Base-by-base conservation (phyloP, 2,113 vertebrate genomes). In the Acrocephalus arundinaceus region DNA sequence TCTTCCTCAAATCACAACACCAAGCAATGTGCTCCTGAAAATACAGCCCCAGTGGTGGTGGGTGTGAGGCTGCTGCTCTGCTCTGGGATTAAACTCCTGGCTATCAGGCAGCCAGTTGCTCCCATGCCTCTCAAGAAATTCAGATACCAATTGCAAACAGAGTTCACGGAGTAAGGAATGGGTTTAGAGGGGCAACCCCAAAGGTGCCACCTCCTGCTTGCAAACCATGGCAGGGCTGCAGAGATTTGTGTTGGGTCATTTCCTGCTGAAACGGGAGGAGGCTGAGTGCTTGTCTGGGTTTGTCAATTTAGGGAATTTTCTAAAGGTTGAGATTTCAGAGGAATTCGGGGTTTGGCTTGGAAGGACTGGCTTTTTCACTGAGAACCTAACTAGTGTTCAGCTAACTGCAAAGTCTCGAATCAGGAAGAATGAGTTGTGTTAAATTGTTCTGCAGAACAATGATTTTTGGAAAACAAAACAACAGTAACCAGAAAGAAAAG, bases 381-480 rank as follows among this genome's bases (percentile, higher is more conserved):
- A 77, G 63, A 70, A 62, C 20, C 6, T 31, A 43, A 51, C 70
- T 57, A 33, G 30, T 52, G 9, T 4, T 3, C 62, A 70, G 41
- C 81, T 58, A 37, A 63, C 58, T 83, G 48, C 57, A 33, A 78
- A 92, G 58, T 72, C 92, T 78, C 24, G 10, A 81, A 84, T 78
- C 5, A 2, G 68, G 81, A 87, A 75, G 85, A 87, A 78, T 39
- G 33, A 0, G 0, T 70, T 92, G 57, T 55, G 37, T 35, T 80
- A 86, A 65, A 90, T 74, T 85, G 74, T 72, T 92, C 41, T 35
- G 54, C 62, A 75, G 62, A 96, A 93, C 95, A 94, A 89, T 92
- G 76, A 35, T n/a, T 81, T 77, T 75, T 87, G 45, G 68, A 74
- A 92, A 96, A 96, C 87, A 96, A 81, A 94, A 43, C 1, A 1